Evolutionary conservation across 2,797 vertebrate species (phyloP), one percentile per base, ranked within the genome.

Genomic region (Molossus alvarezi): DNA sequence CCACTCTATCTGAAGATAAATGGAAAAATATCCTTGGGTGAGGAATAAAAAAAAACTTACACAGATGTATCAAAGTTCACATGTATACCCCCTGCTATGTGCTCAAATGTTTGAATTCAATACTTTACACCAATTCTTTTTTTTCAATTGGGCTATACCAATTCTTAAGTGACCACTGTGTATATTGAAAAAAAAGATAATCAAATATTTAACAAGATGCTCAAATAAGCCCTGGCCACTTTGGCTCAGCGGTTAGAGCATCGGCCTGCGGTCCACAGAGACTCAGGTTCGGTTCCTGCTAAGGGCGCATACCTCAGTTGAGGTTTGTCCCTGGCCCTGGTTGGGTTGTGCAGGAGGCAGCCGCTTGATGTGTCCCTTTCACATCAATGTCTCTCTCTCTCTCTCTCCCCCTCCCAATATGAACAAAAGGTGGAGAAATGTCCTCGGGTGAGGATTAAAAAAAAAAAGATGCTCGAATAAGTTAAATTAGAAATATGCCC

Each of bases 41-140:
- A 45, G 41, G 3, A 45, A 5, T 45, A 45, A 45, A 45, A 45
- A 45, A 14, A 95, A 69, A 86, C 25, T 25, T 55, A 91, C 12
- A 77, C 57, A 71, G 41, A 87, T 27, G 18, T 72, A 45, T 18
- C 29, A 29, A 84, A 71, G 84, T 62, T 62, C 27, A 67, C 25
- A 55, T 27, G 14, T 53, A 67, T 53, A n/a, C 25, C 51, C 41
- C 67, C 45, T 53, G 62, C 6, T 62, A 45, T 37, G 9, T 62
- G 17, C 53, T 53, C 25, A 67, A 82, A 81, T 81, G n/a, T 81
- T 93, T 90, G 25, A 73, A 69, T 88, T 88, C 9, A 53, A 60
- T 53, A 67, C 53, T 67, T 93, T 13, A 53, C 29, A 67, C 9
- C 10, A 51, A 90, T 80, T 81, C 29, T 14, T 71, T 33, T 33